A percentile compares a stretch with the other conserved stretches of the same genome.
phyloP scores from a whole-genome alignment of 2,113 vertebrate species.

The Strigops habroptila region DNA sequence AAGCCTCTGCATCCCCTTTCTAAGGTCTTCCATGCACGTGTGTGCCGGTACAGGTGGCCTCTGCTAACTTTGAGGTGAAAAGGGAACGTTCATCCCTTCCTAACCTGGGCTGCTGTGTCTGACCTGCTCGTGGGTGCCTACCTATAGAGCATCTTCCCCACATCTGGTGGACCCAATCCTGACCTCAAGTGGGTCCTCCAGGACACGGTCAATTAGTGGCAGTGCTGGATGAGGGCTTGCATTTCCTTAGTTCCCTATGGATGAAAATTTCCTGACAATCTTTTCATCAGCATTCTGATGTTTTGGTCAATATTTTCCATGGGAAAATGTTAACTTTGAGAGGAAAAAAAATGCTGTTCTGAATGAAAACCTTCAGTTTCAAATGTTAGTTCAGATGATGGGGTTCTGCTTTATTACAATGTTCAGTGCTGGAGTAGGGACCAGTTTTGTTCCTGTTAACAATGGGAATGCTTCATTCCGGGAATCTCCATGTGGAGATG shows the following conservation, averaged over 20 bases:
- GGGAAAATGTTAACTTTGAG: background rate
- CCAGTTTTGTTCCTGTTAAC: background rate
- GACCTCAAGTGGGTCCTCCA: background rate
- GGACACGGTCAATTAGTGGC: background rate
- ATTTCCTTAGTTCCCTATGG: background rate
- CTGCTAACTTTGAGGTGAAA: background rate
- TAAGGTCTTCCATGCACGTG: background rate
- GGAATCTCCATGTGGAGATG: background rate
- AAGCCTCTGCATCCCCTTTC: background rate
- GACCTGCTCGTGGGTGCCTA: background rate
- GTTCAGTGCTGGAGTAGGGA: background rate
- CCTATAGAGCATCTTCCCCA: background rate
- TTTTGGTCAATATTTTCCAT: background rate
- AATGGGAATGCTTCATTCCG: background rate
- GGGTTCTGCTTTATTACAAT: background rate
- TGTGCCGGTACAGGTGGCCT: background rate
- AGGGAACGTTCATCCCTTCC: background rate
- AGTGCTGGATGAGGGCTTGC: background rate
- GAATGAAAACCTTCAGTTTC: rapidly evolving
- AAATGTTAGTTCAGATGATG: background rate
- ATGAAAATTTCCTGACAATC: background rate
- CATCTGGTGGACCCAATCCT: background rate
- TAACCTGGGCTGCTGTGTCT: background rate
- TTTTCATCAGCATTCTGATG: background rate
- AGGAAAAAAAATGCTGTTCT: background rate